Conservation (phyloP, 2,113 vertebrate genomes). For the Toxotes jaculatrix region DNA sequence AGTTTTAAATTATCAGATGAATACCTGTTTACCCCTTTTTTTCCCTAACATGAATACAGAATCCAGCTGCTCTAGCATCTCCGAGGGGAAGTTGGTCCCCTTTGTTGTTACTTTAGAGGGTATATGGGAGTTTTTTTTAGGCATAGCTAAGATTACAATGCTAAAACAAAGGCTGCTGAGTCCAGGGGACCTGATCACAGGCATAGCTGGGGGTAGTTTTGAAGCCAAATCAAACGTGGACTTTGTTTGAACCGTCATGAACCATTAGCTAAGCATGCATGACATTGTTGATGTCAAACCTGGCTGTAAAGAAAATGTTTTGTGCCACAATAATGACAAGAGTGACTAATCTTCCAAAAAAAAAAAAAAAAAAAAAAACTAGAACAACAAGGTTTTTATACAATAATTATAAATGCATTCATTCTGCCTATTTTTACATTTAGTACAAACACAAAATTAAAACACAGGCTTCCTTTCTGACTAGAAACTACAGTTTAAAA, state of each 20-base stretch:
- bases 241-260: conserved; percentile 32
- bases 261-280: conserved; percentile 13
- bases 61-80: conserved; percentile 21
- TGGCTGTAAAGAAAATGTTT: background rate
- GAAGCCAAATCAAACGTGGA: conserved; percentile 15
- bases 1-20: conserved; percentile 9
- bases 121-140: conserved; percentile 21
- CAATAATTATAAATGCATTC: background rate
- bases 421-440: background rate
- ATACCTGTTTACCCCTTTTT: conserved; percentile 30
- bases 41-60: conserved; percentile 2
- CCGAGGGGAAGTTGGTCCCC: conserved; percentile 12
- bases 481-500: background rate
- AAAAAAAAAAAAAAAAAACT: background rate
- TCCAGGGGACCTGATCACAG: conserved; percentile 23
- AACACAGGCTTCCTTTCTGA: background rate
- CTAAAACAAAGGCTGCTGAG: conserved; percentile 28
- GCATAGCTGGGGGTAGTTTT: background rate
- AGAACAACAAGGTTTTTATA: background rate
- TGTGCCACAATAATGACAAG: background rate
- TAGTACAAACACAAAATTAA: background rate
- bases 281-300: conserved; percentile 14
- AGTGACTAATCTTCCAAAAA: background rate
- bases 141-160: conserved; percentile 34
- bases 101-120: conserved; percentile 14